Evolutionary conservation across 2,113 vertebrate genomes (phyloP).

Genomic region (Zapornia atra): DNA sequence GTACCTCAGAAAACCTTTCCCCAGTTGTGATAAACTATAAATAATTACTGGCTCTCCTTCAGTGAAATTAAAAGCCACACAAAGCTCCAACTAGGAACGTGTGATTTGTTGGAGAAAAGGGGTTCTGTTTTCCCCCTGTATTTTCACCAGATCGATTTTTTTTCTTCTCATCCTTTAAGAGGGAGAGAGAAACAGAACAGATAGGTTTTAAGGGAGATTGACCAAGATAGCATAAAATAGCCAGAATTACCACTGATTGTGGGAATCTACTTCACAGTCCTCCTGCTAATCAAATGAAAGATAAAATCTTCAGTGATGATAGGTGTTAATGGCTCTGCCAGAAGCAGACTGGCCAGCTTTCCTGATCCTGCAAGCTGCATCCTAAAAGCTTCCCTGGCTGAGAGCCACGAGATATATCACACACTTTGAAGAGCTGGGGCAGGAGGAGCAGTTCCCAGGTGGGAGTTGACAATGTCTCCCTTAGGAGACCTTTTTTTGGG

Average conservation of each 20-base stretch:
- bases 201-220: neutral
- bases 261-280: neutral
- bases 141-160: slow-evolving; percentile 34
- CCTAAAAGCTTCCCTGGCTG: neutral
- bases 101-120: slow-evolving; percentile 34
- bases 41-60: slow-evolving; percentile 61
- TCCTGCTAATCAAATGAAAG: neutral
- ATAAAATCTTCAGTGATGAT: neutral
- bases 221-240: neutral
- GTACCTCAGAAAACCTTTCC: slow-evolving; percentile 61
- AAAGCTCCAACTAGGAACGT: slow-evolving; percentile 25
- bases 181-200: neutral
- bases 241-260: neutral
- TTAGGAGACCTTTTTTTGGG: neutral
- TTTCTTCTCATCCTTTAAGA: slow-evolving; percentile 15
- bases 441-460: neutral
- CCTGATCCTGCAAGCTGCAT: neutral
- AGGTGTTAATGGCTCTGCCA: neutral
- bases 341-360: neutral
- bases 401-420: neutral
- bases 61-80: slow-evolving; percentile 67
- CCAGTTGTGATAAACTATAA: slow-evolving; percentile 66
- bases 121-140: neutral
- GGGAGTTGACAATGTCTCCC: neutral
- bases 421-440: neutral